Evolutionary conservation across 1,140 invertebrate species (phyloP).

Genomic region (Pachyrhynchus sulphureomaculatus): DNA sequence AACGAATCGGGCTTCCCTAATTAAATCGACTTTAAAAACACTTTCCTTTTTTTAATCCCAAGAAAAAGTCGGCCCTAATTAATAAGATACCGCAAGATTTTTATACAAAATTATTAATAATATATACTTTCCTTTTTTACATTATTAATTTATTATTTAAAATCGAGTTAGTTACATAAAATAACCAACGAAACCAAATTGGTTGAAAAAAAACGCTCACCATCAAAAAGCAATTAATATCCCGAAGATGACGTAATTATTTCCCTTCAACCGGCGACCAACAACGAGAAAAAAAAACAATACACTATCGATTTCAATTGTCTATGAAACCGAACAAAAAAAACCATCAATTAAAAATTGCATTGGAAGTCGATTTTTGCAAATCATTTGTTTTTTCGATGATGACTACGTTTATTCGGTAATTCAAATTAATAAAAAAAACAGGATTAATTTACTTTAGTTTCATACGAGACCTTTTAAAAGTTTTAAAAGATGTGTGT

Average conservation of each 20-base stretch:
- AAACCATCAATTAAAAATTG: slow-evolving; percentile 27
- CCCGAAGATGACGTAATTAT: slow-evolving; percentile 17
- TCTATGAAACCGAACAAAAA: slow-evolving; percentile 17
- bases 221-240: slow-evolving; percentile 24
- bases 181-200: slow-evolving; percentile 8
- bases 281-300: slow-evolving; percentile 19
- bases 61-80: too few species aligned
- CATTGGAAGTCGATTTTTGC: slow-evolving; percentile 20
- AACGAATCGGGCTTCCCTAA: too few species aligned
- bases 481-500: too few species aligned
- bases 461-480: too few species aligned
- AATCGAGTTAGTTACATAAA: slow-evolving; percentile 10
- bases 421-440: background rate
- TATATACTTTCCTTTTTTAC: slow-evolving; percentile 5
- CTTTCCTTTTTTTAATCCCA: too few species aligned
- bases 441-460: background rate
- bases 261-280: slow-evolving; percentile 18
- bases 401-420: slow-evolving; percentile 1
- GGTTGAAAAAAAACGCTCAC: slow-evolving; percentile 20
- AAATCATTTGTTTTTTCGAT: slow-evolving; percentile 14
- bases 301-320: slow-evolving; percentile 30
- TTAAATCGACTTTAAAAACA: too few species aligned
- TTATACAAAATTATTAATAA: slow-evolving; percentile 8
- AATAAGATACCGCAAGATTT: too few species aligned
- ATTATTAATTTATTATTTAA: slow-evolving; percentile 1